Conservation (phyloP, 2,888 invertebrate species). For the Nezara viridula region DNA sequence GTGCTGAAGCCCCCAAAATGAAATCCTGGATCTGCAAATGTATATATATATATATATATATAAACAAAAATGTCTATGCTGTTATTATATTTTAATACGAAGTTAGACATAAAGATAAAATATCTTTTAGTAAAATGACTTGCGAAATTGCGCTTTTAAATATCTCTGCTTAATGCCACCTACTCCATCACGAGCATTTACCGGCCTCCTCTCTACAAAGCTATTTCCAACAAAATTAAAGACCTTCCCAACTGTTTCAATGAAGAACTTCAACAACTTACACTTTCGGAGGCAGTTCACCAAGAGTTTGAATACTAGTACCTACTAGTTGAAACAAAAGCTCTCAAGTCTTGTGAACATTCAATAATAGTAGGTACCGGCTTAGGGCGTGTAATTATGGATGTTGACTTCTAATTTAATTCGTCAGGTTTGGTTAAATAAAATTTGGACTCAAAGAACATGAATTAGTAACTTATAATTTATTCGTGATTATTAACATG, state of each 20-base stretch:
- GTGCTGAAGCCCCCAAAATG: no score
- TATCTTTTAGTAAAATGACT: background rate
- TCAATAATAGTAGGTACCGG: background rate
- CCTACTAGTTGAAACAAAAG: background rate
- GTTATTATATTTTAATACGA: no score
- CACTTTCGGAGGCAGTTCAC: background rate
- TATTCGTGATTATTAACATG: no score
- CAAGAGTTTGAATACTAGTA: background rate
- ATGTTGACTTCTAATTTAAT: background rate
- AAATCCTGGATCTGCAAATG: no score
- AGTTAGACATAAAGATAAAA: background rate
- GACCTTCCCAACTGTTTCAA: background rate
- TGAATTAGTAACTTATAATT: no score
- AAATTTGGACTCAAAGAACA: background rate
- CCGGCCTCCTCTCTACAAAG: background rate
- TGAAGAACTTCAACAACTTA: constrained; percentile 27
- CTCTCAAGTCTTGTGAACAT: background rate
- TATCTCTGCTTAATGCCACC: background rate
- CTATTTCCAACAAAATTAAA: background rate
- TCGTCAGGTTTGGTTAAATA: background rate
- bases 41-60: no score
- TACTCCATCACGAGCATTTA: constrained; percentile 21
- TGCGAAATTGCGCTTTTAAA: background rate
- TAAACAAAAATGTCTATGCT: background rate
- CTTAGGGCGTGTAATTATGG: background rate